Evolutionary conservation across 2,113 vertebrate genomes (phyloP), one percentile per base, ranked within the genome.

Genomic region (Sus scrofa): DNA sequence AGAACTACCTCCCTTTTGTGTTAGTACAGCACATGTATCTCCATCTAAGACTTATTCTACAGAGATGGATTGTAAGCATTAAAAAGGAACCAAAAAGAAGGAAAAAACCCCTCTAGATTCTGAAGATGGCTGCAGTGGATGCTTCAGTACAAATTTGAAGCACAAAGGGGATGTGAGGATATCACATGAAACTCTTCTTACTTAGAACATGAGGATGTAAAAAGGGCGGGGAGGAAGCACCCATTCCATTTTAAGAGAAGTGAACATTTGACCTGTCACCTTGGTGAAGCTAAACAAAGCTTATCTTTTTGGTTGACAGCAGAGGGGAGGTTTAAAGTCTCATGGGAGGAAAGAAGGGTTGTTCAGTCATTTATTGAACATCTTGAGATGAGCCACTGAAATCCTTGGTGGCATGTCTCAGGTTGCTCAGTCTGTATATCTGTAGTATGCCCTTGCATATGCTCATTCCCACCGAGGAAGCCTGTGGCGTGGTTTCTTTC

Each of bases 141-240:
- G 34, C 60, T 79, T 92, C 62, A 87, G 0, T 71, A 79, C 84
- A 75, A 92, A 67, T 62, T 0, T 62, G 65, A 82, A 74, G 26
- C 50, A 30, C 63, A 32, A 87, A 84, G 37, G 89, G 30, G 7
- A 50, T 77, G 30, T 52, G 74, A 79, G 34, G 32, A 27, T 54
- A 24, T 32, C 22, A 70, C 11, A 39, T 10, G 14, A 44, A 37
- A 7, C 20, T 50, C 68, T 86, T 91, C 15, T 70, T 74, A 50
- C 44, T 65, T 86, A 81, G 70, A 94, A 78, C 32, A 77, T 6
- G 30, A 96, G 34, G n/a, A 83, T 73, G 91, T 65, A 22, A 18
- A 58, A 83, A 88, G 39, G 30, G 13, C 11, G 24, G 9, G 24
- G n/a, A 34, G 63, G 74, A 85, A 91, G 13, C 14, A 39, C 39